Evolutionary conservation across 1,140 invertebrate species (phyloP).

Genomic region (Pectinophora gossypiella): DNA sequence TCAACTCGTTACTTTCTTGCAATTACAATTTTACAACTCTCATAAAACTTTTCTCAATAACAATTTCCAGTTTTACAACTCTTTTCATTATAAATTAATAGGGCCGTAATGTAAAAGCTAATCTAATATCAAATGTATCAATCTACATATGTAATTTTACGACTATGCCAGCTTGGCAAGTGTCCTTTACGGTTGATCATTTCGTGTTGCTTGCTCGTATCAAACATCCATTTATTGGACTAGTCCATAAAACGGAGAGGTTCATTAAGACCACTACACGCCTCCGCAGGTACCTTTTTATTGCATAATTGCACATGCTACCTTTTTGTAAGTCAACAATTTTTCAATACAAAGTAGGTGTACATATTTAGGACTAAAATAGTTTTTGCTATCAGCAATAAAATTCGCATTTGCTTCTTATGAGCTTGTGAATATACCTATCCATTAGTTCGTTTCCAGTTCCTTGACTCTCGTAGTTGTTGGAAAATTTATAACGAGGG

Average conservation of each 20-base stretch:
- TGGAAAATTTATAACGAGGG: constrained; percentile 32
- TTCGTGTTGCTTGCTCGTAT: constrained; percentile 42
- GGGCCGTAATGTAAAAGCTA: not conserved
- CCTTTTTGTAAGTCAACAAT: constrained; percentile 31
- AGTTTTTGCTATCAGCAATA: constrained; percentile 32
- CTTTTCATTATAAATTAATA: not conserved
- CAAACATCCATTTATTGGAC: constrained; percentile 58
- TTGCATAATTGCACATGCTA: constrained; percentile 52
- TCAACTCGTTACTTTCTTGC: not conserved
- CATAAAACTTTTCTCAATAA: not conserved
- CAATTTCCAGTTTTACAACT: not conserved
- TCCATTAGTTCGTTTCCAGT: constrained; percentile 10
- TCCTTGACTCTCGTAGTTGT: constrained; percentile 30
- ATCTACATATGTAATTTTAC: constrained; percentile 61
- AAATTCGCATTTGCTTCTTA: constrained; percentile 42
- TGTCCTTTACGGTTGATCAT: constrained; percentile 56
- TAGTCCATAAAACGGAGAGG: constrained; percentile 63
- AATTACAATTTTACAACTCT: not conserved
- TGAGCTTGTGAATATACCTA: constrained; percentile 28
- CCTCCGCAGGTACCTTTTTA: constrained; percentile 45
- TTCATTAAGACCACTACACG: constrained; percentile 56
- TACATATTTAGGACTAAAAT: constrained; percentile 32
- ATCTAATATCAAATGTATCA: constrained; percentile 41
- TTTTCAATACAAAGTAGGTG: constrained; percentile 39
- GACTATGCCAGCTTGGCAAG: constrained; percentile 44